Base-by-base conservation (phyloP, 2,113 vertebrate species). In the Rostratula benghalensis region DNA sequence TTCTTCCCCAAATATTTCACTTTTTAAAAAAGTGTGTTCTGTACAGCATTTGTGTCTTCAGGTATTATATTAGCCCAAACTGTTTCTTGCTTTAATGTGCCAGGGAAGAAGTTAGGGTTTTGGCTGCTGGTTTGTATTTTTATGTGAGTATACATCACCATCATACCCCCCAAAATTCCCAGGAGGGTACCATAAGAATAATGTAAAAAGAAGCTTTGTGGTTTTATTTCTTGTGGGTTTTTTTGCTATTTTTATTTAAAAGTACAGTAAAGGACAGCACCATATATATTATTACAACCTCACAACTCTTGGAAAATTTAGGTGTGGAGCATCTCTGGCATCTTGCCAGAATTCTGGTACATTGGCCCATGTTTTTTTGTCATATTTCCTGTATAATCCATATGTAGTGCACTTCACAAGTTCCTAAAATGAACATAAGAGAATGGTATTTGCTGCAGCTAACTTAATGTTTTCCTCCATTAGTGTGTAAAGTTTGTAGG, bases 81-180 rank as follows among this genome's bases (percentile, higher is more conserved):
- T 48, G 7, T 53, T 54, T 43, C 13, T 80, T 85, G 21, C 13
- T 84, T 70, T 37, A n/a, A 61, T 7, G 4, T 24, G 23, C 20
- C 11, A n/a, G 25, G 19, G 31, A 65, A 90, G 11, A 31, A 67
- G 6, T 11, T 17, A 86, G 12, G 5, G 6, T 19, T 86, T 85
- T 59, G 54, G n/a, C 37, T 63, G 24, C 20, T 54, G 4, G 9
- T 69, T 15, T 64, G 25, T 31, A 20, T 64, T 81, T 94, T 78
- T 74, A 10, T 35, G 9, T 23, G 61, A 84, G 4, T 24, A 6
- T n/a, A 33, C 9, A 45, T 64, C 17, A n/a, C 6, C 4, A 20
- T 19, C 41, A 6, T 27, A 1, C 15, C 15, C 1, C 22, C 1
- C 8, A 54, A 65, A 28, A 39, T 11, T 17, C 25, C 10, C 8